phyloP scores from a whole-genome alignment of 1,140 invertebrate genomes.

The Psilanteris sp. region DNA sequence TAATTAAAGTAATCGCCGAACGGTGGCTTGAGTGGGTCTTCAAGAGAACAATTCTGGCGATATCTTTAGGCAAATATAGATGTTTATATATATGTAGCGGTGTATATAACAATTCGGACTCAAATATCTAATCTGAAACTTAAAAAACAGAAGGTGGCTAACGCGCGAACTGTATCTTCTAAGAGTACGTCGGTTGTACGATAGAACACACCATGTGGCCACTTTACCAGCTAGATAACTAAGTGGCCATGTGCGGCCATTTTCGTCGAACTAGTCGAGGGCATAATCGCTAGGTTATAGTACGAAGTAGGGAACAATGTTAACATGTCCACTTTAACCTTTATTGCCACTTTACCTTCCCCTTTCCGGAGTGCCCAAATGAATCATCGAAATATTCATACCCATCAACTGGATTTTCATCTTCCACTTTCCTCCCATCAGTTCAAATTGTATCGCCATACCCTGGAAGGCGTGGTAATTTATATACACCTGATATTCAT shows the following conservation, averaged over 20 bases:
- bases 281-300: slow-evolving; percentile 40
- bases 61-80: no score
- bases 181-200: not conserved
- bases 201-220: slow-evolving; percentile 36
- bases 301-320: slow-evolving; percentile 31
- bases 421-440: slow-evolving; percentile 32
- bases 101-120: no score
- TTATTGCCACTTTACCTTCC: slow-evolving; percentile 43
- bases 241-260: slow-evolving; percentile 49
- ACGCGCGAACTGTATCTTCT: not conserved
- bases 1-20: no score
- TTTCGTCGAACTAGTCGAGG: slow-evolving; percentile 32
- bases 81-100: no score
- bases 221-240: slow-evolving; percentile 41
- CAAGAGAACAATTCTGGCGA: no score
- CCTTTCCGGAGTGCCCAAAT: slow-evolving; percentile 8
- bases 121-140: slow-evolving; percentile 12
- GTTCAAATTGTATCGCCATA: slow-evolving; percentile 23
- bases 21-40: no score
- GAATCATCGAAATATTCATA: slow-evolving; percentile 54
- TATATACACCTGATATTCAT: slow-evolving; percentile 26
- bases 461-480: slow-evolving; percentile 31
- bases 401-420: slow-evolving; percentile 43
- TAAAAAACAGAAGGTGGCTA: slow-evolving; percentile 14
- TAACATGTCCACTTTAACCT: slow-evolving; percentile 55